Conservation (phyloP, 2,113 vertebrate species). For the Orcinus orca region DNA sequence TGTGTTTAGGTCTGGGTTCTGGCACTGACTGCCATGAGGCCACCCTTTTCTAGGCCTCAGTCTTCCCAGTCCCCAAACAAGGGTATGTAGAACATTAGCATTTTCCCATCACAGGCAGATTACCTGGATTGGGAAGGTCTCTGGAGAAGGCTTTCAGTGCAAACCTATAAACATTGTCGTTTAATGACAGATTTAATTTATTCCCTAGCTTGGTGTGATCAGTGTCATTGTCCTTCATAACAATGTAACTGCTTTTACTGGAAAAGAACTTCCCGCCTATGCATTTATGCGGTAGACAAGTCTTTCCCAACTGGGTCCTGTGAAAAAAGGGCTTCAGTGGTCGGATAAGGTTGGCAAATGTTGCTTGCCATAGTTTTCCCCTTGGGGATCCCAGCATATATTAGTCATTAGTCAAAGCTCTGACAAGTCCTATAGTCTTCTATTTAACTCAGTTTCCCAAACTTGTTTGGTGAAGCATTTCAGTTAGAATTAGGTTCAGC, state of each 20-base stretch:
- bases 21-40: not conserved
- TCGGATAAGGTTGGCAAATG: not conserved
- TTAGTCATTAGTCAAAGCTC: not conserved
- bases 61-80: not conserved
- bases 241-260: not conserved
- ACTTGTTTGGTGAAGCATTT: not conserved
- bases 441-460: not conserved
- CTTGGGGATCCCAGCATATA: not conserved
- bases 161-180: not conserved
- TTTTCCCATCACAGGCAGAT: not conserved
- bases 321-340: not conserved
- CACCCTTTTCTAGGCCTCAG: not conserved
- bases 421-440: not conserved
- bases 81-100: not conserved
- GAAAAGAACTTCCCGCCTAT: not conserved
- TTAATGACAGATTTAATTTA: not conserved
- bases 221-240: not conserved
- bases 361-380: too few species aligned
- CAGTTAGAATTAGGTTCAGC: not conserved
- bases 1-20: not conserved
- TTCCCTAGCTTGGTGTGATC: not conserved
- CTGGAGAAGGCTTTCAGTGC: not conserved
- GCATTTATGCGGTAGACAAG: not conserved
- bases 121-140: not conserved
- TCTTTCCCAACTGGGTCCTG: not conserved